Conservation (phyloP, 1,140 invertebrate genomes). For the Teleopsis dalmanni region DNA sequence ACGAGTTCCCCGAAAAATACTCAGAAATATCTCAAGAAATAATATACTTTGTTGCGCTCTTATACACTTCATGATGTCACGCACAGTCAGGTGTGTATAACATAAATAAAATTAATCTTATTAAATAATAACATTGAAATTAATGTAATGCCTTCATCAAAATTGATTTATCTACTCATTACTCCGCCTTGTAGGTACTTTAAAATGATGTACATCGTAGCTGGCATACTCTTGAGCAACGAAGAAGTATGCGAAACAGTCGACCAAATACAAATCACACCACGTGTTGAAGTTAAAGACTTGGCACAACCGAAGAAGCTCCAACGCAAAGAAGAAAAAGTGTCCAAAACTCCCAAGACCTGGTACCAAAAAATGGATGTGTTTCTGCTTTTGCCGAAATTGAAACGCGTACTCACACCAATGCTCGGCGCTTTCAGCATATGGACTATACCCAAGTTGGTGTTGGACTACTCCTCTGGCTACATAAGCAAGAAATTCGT, state of each 20-base stretch:
- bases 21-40: too few species aligned
- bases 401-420: conserved; percentile 5
- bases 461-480: conserved; percentile 29
- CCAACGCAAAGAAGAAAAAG: neutral
- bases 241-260: conserved; percentile 40
- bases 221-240: conserved; percentile 39
- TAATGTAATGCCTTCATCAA: too few species aligned
- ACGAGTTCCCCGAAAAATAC: too few species aligned
- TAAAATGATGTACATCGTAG: conserved; percentile 40
- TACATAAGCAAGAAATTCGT: conserved; percentile 32
- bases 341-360: too few species aligned
- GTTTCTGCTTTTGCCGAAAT: conserved; percentile 1
- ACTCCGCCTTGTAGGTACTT: conserved; percentile 29
- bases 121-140: too few species aligned
- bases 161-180: too few species aligned
- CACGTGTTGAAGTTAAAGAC: conserved; percentile 35
- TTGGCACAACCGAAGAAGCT: conserved; percentile 1
- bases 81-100: too few species aligned
- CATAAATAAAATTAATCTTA: too few species aligned
- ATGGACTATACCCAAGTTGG: conserved; percentile 36
- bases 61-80: too few species aligned
- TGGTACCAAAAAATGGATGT: conserved; percentile 1
- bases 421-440: conserved; percentile 20
- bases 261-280: conserved; percentile 39
- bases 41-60: too few species aligned